Base-by-base conservation (phyloP, 2,888 invertebrate genomes). In the Apotomis betuletana region DNA sequence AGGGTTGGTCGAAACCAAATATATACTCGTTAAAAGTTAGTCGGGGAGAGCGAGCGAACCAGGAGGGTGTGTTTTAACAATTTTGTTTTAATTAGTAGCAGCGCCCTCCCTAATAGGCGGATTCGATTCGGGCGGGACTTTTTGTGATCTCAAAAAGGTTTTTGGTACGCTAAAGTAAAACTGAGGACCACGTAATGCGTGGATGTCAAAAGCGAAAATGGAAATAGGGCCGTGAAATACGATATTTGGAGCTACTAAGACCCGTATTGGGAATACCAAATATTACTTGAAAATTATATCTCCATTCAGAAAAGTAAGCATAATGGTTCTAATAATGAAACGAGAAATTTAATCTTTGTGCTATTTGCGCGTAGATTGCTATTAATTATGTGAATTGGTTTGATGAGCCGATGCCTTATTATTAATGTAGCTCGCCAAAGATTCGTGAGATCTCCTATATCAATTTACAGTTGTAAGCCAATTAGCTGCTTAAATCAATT, bases 11-110 rank as follows among this genome's bases (percentile, higher is more conserved):
- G 88, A 90, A 92, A 90, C 89, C 91, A 90, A 92, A 92, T 91
- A 92, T 89, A 92, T 92, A 90, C 92, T 92, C 93, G 92, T 93
- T 93, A 93, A 93, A 92, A 93, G 91, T 92, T 93, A 87, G 90
- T 83, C 90, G 84, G 86, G 86, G 83, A 79, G 81, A 80, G 83
- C 77, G 82, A 80, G 85, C 83, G 79, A 83, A 80, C 80, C 80
- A 81, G 69, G 72, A 78, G 79, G 83, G 85, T 85, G 85, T 87
- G 90, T 90, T 92, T 92, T 90, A 91, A 90, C 91, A 90, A 90
- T 92, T 93, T 93, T 91, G 88, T 92, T 92, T 92, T 92, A 92
- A 92, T 92, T 92, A 92, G 92, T 88, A 90, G 81, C 89, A 86
- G 87, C 87, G 83, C 83, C 83, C 86, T 79, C 83, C 81, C 82